phyloP scores from a whole-genome alignment of 2,888 invertebrate genomes.

The Torymus aiolomorphi region DNA sequence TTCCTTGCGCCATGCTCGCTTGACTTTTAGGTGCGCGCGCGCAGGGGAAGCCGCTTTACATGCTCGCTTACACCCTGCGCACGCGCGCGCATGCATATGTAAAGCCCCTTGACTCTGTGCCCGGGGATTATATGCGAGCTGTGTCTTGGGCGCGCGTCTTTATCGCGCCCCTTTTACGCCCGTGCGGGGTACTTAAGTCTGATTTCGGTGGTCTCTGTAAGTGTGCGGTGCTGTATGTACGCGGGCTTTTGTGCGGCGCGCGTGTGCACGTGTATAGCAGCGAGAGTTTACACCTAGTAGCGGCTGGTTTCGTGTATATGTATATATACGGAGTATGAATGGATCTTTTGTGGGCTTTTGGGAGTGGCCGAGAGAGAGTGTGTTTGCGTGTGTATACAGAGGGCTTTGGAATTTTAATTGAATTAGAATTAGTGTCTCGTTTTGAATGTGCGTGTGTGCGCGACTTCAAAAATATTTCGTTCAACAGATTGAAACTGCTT shows the following conservation, averaged over 20 bases:
- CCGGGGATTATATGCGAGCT: constrained; percentile 54
- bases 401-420: too few relatives aligned
- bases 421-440: too few relatives aligned
- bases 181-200: neutral
- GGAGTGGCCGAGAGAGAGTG: neutral
- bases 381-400: too few relatives aligned
- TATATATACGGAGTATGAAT: neutral
- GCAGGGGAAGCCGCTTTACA: constrained; percentile 66
- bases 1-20: constrained; percentile 69
- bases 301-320: too few relatives aligned
- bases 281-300: neutral
- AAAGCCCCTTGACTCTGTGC: constrained; percentile 58
- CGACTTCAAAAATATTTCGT: too few relatives aligned
- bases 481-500: too few relatives aligned
- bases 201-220: too few relatives aligned
- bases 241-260: neutral
- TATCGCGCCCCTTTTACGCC: neutral
- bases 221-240: too few relatives aligned
- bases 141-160: constrained; percentile 36
- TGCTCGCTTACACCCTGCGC: constrained; percentile 64
- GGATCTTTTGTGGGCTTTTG: neutral
- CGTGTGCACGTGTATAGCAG: neutral
- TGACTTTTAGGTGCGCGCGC: constrained; percentile 64
- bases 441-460: too few relatives aligned
- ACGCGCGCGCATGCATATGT: constrained; percentile 67